Base-by-base conservation (phyloP, 2,797 vertebrate species). In the Premnoplex brunnescens region DNA sequence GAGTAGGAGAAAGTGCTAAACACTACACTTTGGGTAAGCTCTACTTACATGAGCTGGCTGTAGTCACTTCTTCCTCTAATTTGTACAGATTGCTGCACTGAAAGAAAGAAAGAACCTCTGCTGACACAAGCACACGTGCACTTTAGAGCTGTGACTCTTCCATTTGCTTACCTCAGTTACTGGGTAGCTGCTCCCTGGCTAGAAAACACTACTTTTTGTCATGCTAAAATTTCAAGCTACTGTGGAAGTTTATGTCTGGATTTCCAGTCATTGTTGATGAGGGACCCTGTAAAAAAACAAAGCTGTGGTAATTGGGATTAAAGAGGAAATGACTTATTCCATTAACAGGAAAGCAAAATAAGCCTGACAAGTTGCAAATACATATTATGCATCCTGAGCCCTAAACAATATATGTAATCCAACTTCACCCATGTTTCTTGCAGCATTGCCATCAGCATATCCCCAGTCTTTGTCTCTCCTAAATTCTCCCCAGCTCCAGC, bases 1-100 rank as follows among this genome's bases (percentile, higher is more conserved):
- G 60, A 87, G 88, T 20, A 91, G 88, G 81, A 88, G 88, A 96
- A 87, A 28, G 63, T 87, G 88, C 39, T 92, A 81, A 94, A 85
- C 58, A 32, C 32, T 52, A 39, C 27, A 21, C 79, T 88, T 89
- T 0, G 43, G 64, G 37, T 64, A 82, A 90, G 21, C 36, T 92
- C 77, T 64, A 0, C 66, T 68, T 80, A 21, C 22, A 14, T 34
- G 87, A 91, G 69, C 82, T 93, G 89, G 66, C 37, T 48, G 59
- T 63, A 55, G 62, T 73, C 76, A 75, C 73, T 93, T 89, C 75
- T 92, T 81, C 51, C 62, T 89, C 48, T 23, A 44, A 55, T 51
- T 81, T 2, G 3, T 76, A 77, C 59, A 71, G 80, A 63, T 63
- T 1, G 0, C 74, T 81, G 43, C 36, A 39, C 51, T 32, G 54